Evolutionary conservation across 2,113 vertebrate species (phyloP).

Genomic region (zebrafish (Danio rerio)): GRCz12tu NC_133189.1:42660501-42661000

Average conservation of each 20-base stretch:
- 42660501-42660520: too few species aligned
- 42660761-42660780: neutral
- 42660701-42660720: neutral
- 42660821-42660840: neutral
- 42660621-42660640: too few species aligned
- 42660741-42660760: neutral
- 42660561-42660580: too few species aligned
- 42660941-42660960: conserved; percentile 1
- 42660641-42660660: too few species aligned
- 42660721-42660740: neutral
- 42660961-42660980: conserved; percentile 27
- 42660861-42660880: neutral
- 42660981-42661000: conserved; percentile 16
- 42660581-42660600: too few species aligned
- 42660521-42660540: too few species aligned
- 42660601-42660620: too few species aligned
- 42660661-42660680: too few species aligned
- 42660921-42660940: conserved; percentile 14
- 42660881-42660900: neutral
- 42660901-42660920: conserved; percentile 13
- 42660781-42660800: neutral
- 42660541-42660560: too few species aligned
- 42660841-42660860: neutral
- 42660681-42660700: too few species aligned
- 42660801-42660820: neutral